Conservation (phyloP, 1,140 invertebrate species). For the Plectrocnemia conspersa region DNA sequence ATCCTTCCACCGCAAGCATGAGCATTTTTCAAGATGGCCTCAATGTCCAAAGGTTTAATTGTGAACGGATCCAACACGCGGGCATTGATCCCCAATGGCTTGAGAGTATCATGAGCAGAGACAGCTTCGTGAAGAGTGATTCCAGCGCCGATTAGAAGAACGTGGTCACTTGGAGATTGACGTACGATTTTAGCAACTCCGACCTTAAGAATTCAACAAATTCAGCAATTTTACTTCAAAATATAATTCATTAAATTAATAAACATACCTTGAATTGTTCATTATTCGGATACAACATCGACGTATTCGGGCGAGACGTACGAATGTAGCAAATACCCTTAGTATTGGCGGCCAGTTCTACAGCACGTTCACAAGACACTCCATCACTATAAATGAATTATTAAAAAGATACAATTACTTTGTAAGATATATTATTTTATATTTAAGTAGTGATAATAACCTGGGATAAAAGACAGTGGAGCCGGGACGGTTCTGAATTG, state of each 20-base stretch:
- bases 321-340: slow-evolving; percentile 94
- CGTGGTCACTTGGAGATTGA: slow-evolving; percentile 68
- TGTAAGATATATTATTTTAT: neutral
- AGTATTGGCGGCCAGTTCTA: slow-evolving; percentile 94
- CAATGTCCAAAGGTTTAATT: slow-evolving; percentile 89
- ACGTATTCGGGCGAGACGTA: slow-evolving; percentile 86
- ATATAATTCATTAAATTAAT: slow-evolving; percentile 11
- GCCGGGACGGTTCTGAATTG: slow-evolving; percentile 92
- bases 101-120: slow-evolving; percentile 75
- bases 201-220: slow-evolving; percentile 45
- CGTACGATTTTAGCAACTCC: slow-evolving; percentile 79
- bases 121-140: slow-evolving; percentile 91
- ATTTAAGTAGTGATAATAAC: slow-evolving; percentile 11
- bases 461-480: slow-evolving; percentile 93
- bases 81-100: slow-evolving; percentile 59
- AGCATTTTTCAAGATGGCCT: slow-evolving; percentile 73
- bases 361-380: slow-evolving; percentile 86
- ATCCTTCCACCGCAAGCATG: slow-evolving; percentile 75
- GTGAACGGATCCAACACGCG: slow-evolving; percentile 93
- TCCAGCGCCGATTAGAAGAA: slow-evolving; percentile 86
- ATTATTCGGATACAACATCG: slow-evolving; percentile 84
- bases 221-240: slow-evolving; percentile 1
- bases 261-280: slow-evolving; percentile 68
- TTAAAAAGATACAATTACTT: neutral
- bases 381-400: slow-evolving; percentile 69